Percentiles rank a stretch among this genome's conserved stretches.
phyloP scores from a whole-genome alignment of 2,888 invertebrate genomes.

The Ophraella communa region DNA sequence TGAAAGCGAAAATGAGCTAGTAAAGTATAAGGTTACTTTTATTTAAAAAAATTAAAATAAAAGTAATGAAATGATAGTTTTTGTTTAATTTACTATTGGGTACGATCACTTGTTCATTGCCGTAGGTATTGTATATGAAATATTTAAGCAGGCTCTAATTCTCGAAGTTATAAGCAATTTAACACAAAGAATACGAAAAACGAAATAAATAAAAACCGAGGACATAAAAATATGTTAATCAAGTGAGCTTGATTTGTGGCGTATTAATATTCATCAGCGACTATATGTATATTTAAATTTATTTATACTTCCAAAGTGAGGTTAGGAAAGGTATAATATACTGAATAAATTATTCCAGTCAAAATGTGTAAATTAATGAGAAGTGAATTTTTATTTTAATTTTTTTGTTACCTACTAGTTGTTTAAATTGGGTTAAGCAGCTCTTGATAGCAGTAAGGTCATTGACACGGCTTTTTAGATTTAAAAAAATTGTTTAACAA shows the following conservation, averaged over 20 bases:
- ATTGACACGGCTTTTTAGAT: not conserved
- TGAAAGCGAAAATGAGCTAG: not conserved
- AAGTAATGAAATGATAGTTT: too few species aligned
- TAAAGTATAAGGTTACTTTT: not conserved
- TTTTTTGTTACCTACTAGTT: not conserved
- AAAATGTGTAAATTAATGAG: constrained; percentile 19
- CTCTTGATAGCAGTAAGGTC: not conserved
- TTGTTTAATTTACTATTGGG: too few species aligned
- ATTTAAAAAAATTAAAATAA: too few species aligned
- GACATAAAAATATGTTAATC: constrained; percentile 25
- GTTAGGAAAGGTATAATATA: constrained; percentile 17
- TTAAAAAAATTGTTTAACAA: too few species aligned
- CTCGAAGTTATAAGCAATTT: not conserved
- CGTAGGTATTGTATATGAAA: too few species aligned
- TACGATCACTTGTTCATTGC: not conserved
- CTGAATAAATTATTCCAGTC: constrained; percentile 22
- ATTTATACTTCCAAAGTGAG: constrained; percentile 29
- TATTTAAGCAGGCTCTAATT: too few species aligned
- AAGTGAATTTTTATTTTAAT: not conserved
- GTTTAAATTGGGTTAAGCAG: not conserved
- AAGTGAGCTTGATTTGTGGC: constrained; percentile 27
- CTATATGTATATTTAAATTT: constrained; percentile 30
- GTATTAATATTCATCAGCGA: constrained; percentile 33
- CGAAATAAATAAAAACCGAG: constrained; percentile 12
- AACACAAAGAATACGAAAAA: not conserved